Evolutionary conservation across 2,888 invertebrate species (phyloP), one percentile per base, ranked within the genome.

Genomic region (Perithous albicinctus): DNA sequence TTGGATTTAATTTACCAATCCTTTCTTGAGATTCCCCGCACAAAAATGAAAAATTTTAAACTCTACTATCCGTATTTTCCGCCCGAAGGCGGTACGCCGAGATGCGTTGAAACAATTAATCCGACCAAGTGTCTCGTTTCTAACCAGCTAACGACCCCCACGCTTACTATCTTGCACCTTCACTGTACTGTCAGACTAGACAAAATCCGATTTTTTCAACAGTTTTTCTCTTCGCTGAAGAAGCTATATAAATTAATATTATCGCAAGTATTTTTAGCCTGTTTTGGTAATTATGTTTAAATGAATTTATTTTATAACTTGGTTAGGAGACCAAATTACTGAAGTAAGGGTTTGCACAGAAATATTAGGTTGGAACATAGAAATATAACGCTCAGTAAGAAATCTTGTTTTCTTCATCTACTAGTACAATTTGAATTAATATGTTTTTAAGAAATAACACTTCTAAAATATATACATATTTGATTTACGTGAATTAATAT

Each of bases 161-260:
- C 23, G 26, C 54, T 18, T 20, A 20, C 48, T 48, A 20, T 48
- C 54, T 56, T 26, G 29, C 23, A 56, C 29, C 54, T 12, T 1
- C n/a, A 4, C 15, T 29, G 15, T 26, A 56, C n/a, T 29, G 26
- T 56, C 15, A 23, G 20, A 48, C 48, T 10, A 8, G 48, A 2
- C 29, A 29, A 56, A 10, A 12, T 56, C 54, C 29, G 29, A 56
- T 56, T 56, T 56, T 29, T 54, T 54, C 23, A 26, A 23, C 54
- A 54, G n/a, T 54, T 54, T 54, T 29, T 4, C 26, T 12, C n/a
- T 23, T 23, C 26, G 26, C 26, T 23, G 26, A 12, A n/a, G 1
- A 12, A 56, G 29, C 10, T 1, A 56, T 48, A 48, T 46, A 48
- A 20, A 48, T 48, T 23, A 23, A 20, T 20, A 8, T 48, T 48